Evolutionary conservation across 2,888 invertebrate genomes (phyloP), one percentile per base, ranked within the genome.

Genomic region (Ochropleura leucogaster): DNA sequence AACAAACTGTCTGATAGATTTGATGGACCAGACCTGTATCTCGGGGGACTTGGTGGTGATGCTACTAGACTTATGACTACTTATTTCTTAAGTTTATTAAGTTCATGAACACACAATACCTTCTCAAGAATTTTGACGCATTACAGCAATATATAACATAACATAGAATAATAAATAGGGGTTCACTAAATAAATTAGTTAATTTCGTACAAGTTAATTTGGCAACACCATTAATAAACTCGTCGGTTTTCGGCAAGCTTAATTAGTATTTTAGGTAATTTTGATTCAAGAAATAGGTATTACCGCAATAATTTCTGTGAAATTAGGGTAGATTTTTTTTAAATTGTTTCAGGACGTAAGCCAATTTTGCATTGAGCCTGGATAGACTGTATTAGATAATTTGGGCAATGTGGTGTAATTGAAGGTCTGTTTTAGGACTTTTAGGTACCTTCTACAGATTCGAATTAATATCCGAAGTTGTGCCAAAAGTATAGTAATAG

Each of bases 131-230:
- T 10, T 49, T n/a, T n/a, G 16, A 44, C 55, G 12, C 12, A 40
- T 57, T 46, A 44, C 49, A 51, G 42, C 4, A n/a, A 12, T 49
- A 14, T 44, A 70, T 44, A 20, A n/a, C 12, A 70, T 44, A 20
- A n/a, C 12, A 57, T 16, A 42, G 40, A 44, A n/a, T 4, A 68
- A 42, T 40, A 44, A 84, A 67, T 67, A 59, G 44, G n/a, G 42
- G 14, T 69, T 64, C 67, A 64, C 49, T 20, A 42, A 74, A 70
- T 74, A 72, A 68, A 72, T 68, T 42, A n/a, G 46, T 71, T 85
- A 67, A 81, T 75, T 69, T 7, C 46, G 44, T 47, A 55, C 75
- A 71, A 80, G 82, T 74, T 82, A 82, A 83, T 82, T 82, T 74
- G n/a, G 47, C 53, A 49, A 40, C 68, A 42, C 70, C 59, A 55